Base-by-base conservation (phyloP, 2,888 invertebrate genomes). In the Psococerastis gibbosa region DNA sequence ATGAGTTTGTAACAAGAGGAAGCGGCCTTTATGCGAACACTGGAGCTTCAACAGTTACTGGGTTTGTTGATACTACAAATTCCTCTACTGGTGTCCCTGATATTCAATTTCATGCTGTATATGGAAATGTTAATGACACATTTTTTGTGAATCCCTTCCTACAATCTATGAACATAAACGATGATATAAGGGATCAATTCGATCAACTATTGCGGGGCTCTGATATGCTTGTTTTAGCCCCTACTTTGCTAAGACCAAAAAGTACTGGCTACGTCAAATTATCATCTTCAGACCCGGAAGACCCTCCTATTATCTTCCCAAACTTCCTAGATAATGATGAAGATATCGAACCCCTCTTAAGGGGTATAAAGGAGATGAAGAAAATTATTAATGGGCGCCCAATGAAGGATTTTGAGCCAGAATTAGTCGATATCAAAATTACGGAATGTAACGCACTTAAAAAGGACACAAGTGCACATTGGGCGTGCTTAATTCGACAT, bases 241-340 rank as follows among this genome's bases (percentile, higher is more conserved):
- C 65, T 0, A 56, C 62, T 1, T 51, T 69, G 18, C 45, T 66
- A 6, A 60, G 62, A 49, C 70, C 70, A 0, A 64, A 67, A 56
- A 70, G 71, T 1, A 63, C 61, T 35, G 75, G 75, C n/a, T 55
- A 56, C 46, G 54, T 81, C 3, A 59, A 62, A 45, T 56, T 81
- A 11, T 56, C 57, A 33, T 68, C 69, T 1, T 58, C 56, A 1
- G 57, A 78, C 55, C 73, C 76, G 0, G 55, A 60, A 20, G 70
- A 73, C 4, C 60, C 67, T 43, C 78, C 78, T 0, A 52, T 65
- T 18, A 71, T 80, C 35, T 62, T 70, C 51, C 63, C 75, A 2
- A 75, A 76, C 52, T 79, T 78, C 56, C 65, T 80, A 20, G 55
- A 60, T 1, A 65, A 73, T 13, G 54, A 59, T 1, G 57, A 64